Conservation (phyloP, 2,113 vertebrate species). For the Eleginops maclovinus region DNA sequence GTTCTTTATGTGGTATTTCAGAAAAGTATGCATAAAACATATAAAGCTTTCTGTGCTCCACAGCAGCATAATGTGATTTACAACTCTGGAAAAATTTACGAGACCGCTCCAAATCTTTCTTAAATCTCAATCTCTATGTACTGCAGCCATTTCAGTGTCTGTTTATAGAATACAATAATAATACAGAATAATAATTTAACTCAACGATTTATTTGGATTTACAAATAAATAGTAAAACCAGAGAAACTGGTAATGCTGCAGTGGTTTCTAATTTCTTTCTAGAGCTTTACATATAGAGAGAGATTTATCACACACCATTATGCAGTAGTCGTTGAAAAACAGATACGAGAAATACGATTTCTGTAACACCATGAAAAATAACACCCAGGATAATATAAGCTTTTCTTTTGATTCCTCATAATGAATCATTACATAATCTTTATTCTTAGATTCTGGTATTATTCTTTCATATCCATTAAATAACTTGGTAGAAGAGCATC, state of each 20-base stretch:
- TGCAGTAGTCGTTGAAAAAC: background rate
- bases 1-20: background rate
- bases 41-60: background rate
- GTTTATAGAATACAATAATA: no score
- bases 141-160: no score
- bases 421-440: background rate
- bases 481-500: background rate
- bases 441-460: background rate
- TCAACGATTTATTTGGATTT: no score
- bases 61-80: background rate
- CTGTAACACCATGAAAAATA: background rate
- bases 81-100: no score
- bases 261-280: no score
- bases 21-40: background rate
- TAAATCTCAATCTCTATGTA: no score
- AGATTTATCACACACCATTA: background rate
- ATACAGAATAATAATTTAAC: no score
- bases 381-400: no score
- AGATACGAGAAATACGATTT: background rate
- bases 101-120: no score
- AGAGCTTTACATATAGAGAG: no score
- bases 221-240: no score
- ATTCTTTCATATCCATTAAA: background rate
- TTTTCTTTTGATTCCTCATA: background rate
- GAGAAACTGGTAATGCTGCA: no score